Conservation (phyloP, 2,113 vertebrate genomes). For the Hippoglossus stenolepis region DNA sequence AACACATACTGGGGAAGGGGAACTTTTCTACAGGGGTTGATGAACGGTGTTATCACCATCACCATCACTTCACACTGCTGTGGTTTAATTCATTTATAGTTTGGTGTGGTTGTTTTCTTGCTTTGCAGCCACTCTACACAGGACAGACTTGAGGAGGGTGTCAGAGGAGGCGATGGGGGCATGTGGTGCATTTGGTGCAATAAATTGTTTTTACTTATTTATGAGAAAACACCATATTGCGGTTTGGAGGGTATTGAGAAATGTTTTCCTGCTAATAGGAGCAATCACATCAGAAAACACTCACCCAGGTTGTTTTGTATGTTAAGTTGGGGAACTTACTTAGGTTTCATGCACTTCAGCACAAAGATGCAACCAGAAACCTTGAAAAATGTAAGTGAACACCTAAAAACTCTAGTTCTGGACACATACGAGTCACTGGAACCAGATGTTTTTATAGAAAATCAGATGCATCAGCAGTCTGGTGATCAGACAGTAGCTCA, state of each 20-base stretch:
- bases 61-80: background rate
- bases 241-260: too few species aligned
- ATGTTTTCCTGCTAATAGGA: too few species aligned
- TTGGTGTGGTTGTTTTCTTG: background rate
- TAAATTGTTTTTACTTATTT: too few species aligned
- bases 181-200: constrained; percentile 2
- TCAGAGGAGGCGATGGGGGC: constrained; percentile 41
- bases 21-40: background rate
- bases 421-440: background rate
- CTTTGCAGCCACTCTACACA: background rate
- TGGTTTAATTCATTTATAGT: background rate
- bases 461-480: background rate
- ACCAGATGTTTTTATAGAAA: background rate
- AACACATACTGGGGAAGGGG: background rate
- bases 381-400: background rate
- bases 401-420: background rate
- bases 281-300: background rate
- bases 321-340: too few species aligned
- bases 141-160: constrained; percentile 35
- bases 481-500: background rate
- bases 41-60: background rate
- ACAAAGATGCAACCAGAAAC: background rate
- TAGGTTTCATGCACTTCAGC: too few species aligned
- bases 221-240: too few species aligned
- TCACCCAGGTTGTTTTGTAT: background rate